Percentiles rank a stretch among this genome's conserved stretches.
phyloP scores from a whole-genome alignment of 1,140 invertebrate species.

The Leptestheria dahalacensis region DNA sequence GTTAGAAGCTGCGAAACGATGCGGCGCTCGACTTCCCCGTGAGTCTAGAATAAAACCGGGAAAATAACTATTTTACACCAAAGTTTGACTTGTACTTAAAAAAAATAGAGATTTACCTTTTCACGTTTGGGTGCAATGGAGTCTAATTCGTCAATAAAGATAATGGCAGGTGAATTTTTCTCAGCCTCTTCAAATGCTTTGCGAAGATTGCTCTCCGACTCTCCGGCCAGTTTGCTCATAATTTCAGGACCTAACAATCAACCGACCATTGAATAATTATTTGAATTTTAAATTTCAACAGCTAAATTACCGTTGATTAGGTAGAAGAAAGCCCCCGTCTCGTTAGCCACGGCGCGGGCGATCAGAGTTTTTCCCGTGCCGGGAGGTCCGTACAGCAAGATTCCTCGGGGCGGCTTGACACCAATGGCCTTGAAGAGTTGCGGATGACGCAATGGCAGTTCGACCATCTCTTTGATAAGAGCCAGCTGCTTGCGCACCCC shows the following conservation, averaged over 20 bases:
- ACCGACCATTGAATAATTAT: background rate
- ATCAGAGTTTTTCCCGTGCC: conserved; percentile 90
- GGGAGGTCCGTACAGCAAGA: conserved; percentile 92
- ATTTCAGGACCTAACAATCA: conserved; percentile 73
- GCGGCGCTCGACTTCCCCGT: conserved; percentile 96
- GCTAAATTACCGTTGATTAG: conserved; percentile 70
- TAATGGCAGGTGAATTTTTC: conserved; percentile 97
- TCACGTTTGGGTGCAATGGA: conserved; percentile 99
- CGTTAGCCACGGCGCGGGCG: conserved; percentile 96
- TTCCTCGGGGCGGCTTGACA: conserved; percentile 90
- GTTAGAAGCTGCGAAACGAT: conserved; percentile 98
- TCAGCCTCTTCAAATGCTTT: conserved; percentile 99
- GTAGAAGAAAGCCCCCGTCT: conserved; percentile 99
- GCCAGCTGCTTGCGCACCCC: conserved; percentile 96
- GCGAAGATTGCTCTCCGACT: conserved; percentile 90
- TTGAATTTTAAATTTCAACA: background rate
- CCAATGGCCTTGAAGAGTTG: conserved; percentile 94
- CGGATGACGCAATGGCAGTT: conserved; percentile 91
- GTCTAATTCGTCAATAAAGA: conserved; percentile 99
- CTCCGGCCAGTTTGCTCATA: conserved; percentile 98
- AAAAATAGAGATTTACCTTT: conserved; percentile 36
- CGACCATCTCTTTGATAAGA: conserved; percentile 99
- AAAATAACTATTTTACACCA: no score
- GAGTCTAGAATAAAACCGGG: no score
- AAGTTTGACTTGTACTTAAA: background rate